These are phyloP conservation scores for Prenolepis imparis DNA, from an alignment of 2,888 invertebrate genomes.

Conservation along the genomic window DNA sequence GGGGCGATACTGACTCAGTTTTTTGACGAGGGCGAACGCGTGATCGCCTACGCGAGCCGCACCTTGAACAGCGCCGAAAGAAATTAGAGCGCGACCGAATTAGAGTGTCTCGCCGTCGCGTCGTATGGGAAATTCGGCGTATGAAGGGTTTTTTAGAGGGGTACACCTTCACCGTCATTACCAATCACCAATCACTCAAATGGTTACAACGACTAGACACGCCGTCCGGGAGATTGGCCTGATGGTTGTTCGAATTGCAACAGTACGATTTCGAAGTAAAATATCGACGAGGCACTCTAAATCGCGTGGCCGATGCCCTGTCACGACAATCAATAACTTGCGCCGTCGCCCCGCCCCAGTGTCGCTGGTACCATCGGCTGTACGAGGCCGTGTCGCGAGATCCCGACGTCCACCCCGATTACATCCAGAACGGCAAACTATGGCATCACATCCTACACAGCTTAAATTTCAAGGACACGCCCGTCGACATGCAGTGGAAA, in stretches of 20 bases:
- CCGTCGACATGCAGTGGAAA: too few species aligned
- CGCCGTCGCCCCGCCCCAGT: too few species aligned
- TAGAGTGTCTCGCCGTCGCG: neutral
- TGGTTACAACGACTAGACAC: neutral
- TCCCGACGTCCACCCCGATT: too few species aligned
- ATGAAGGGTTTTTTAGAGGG: conserved; percentile 13
- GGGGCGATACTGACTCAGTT: conserved; percentile 12
- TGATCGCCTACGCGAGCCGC: neutral
- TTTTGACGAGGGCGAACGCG: neutral
- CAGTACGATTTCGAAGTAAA: neutral
- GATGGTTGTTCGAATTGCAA: neutral
- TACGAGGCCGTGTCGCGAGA: too few species aligned
- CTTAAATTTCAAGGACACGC: too few species aligned
- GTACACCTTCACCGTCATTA: conserved; percentile 1
- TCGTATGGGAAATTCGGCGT: neutral
- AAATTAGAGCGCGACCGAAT: conserved; percentile 7
- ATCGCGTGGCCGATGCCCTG: neutral
- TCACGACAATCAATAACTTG: too few species aligned
- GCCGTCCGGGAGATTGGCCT: neutral
- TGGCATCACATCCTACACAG: too few species aligned
- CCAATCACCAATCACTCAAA: neutral
- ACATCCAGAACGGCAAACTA: too few species aligned
- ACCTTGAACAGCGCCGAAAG: neutral
- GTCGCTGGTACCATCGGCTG: too few species aligned
- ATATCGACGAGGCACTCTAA: neutral